phyloP scores from a whole-genome alignment of 2,888 invertebrate genomes.

The Toxonevra muliebris region DNA sequence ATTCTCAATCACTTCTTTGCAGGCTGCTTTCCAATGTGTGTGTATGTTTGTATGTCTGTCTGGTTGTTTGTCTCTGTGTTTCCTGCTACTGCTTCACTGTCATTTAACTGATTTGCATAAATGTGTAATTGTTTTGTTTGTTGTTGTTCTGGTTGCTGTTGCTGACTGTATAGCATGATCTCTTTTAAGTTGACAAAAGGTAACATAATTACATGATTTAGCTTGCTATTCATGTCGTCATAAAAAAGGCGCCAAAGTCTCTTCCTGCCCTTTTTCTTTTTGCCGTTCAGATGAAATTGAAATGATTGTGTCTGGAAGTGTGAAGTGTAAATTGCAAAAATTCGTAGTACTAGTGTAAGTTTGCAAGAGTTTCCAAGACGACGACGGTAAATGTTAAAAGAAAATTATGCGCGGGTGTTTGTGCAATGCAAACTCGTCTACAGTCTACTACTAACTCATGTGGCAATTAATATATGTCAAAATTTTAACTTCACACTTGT shows the following conservation, averaged over 20 bases:
- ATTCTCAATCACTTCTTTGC: not conserved
- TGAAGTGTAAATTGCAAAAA: slow-evolving; percentile 20
- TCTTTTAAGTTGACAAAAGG: slow-evolving; percentile 51
- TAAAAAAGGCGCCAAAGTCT: slow-evolving; percentile 27
- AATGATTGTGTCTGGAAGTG: slow-evolving; percentile 12
- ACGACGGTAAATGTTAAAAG: not conserved
- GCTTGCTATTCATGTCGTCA: slow-evolving; percentile 53
- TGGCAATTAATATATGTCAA: slow-evolving; percentile 58
- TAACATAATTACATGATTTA: slow-evolving; percentile 63
- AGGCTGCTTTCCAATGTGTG: not conserved
- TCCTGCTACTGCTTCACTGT: slow-evolving; percentile 15
- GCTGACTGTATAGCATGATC: not conserved
- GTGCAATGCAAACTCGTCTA: slow-evolving; percentile 36
- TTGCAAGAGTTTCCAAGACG: not conserved
- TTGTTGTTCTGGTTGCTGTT: not conserved
- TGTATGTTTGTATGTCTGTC: slow-evolving; percentile 14
- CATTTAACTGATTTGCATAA: slow-evolving; percentile 5
- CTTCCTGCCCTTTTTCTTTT: not conserved
- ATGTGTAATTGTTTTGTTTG: not conserved
- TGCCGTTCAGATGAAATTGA: no score
- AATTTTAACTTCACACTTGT: slow-evolving; percentile 26
- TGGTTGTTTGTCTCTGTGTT: slow-evolving; percentile 22
- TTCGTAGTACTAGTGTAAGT: not conserved
- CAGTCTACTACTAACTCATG: slow-evolving; percentile 52
- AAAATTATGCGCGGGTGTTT: not conserved